Conservation (phyloP, 2,113 vertebrate species). For the Pholis gunnellus region DNA sequence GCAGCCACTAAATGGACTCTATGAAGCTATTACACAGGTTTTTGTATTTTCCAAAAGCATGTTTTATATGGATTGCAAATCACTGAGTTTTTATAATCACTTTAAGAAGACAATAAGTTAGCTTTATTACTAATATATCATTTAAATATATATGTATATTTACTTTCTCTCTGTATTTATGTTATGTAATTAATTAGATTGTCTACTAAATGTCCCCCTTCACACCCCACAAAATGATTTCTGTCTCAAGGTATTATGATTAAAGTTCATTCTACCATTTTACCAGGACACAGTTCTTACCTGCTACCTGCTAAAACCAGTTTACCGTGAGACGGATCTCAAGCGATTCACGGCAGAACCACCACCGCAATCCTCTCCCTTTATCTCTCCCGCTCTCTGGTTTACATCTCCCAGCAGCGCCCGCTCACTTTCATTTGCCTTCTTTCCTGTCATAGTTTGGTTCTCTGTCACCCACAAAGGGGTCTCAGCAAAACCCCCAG, state of each 20-base stretch:
- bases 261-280: background rate
- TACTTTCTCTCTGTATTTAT: background rate
- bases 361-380: background rate
- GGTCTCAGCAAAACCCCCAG: slow-evolving; percentile 58
- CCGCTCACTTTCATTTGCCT: slow-evolving; percentile 2
- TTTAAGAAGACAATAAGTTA: background rate
- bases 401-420: slow-evolving; percentile 16
- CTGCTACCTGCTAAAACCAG: background rate
- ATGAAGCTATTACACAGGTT: slow-evolving; percentile 1
- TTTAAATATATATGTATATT: no score
- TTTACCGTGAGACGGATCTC: background rate
- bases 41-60: slow-evolving; percentile 13
- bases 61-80: background rate
- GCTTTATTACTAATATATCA: background rate
- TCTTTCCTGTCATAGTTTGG: slow-evolving; percentile 29
- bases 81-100: slow-evolving; percentile 1
- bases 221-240: background rate
- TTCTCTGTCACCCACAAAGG: slow-evolving; percentile 68
- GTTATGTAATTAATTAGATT: background rate
- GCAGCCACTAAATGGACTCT: slow-evolving; percentile 2
- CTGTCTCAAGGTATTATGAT: background rate
- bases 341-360: background rate
- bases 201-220: background rate
- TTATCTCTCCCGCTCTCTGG: background rate
- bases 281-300: background rate